Conservation (phyloP, 2,113 vertebrate species). For the Leucopsar rothschildi region DNA sequence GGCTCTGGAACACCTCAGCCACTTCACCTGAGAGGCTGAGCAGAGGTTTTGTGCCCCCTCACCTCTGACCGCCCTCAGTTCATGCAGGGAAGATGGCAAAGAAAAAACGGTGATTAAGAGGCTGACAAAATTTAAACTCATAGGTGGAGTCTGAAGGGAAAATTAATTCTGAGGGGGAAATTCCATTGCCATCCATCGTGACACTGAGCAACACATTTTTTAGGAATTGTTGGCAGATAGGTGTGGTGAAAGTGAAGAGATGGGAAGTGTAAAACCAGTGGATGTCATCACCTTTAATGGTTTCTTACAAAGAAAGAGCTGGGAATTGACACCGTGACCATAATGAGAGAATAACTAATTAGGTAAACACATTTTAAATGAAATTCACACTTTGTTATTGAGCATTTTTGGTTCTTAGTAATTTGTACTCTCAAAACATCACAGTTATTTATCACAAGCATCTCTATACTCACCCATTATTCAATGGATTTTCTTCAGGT, state of each 20-base stretch:
- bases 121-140: not conserved
- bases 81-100: not conserved
- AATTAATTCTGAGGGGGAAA: not conserved
- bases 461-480: not conserved
- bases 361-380: not conserved
- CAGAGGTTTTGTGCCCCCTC: not conserved
- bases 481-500: not conserved
- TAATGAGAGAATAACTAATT: not conserved
- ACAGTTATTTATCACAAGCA: not conserved
- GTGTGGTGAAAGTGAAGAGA: not conserved
- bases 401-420: not conserved
- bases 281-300: rapidly evolving
- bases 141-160: not conserved
- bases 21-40: not conserved
- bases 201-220: not conserved
- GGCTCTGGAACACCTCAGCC: not conserved
- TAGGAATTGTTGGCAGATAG: not conserved
- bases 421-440: not conserved
- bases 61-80: not conserved
- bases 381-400: not conserved
- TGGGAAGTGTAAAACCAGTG: not conserved
- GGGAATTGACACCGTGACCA: rapidly evolving
- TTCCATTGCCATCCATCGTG: rapidly evolving
- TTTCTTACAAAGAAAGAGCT: not conserved
- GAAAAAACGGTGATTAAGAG: not conserved